These are phyloP conservation scores for Brenthis hecate DNA, from an alignment of 2,888 invertebrate species.

Conservation along the genomic window DNA sequence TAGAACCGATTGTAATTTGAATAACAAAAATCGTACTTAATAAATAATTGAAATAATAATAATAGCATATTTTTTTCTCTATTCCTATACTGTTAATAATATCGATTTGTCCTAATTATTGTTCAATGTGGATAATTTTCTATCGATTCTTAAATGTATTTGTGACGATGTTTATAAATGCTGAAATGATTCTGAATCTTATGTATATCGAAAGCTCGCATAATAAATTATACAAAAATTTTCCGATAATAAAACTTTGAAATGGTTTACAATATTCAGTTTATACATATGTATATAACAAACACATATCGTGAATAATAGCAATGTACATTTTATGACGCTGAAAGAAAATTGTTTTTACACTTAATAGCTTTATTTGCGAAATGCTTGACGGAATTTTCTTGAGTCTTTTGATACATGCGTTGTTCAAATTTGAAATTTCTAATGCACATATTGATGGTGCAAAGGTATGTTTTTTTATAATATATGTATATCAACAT, in stretches of 20 bases:
- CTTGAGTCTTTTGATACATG: slow-evolving; percentile 28
- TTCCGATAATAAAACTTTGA: no score
- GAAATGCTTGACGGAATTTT: slow-evolving; percentile 22
- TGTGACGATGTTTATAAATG: no score
- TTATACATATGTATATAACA: not conserved
- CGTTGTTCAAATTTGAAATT: slow-evolving; percentile 31
- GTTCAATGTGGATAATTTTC: no score
- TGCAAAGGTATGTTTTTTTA: slow-evolving; percentile 55
- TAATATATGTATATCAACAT: no score
- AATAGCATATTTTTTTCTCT: not conserved
- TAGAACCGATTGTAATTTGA: slow-evolving; percentile 69
- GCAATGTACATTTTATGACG: slow-evolving; percentile 15
- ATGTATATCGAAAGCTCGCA: no score
- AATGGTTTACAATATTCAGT: no score
- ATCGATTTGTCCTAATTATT: not conserved
- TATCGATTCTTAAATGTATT: no score
- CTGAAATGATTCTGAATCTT: no score
- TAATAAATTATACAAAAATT: no score
- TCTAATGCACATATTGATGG: slow-evolving; percentile 62
- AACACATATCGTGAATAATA: slow-evolving; percentile 1
- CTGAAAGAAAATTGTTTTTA: slow-evolving; percentile 15
- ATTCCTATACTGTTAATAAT: not conserved
- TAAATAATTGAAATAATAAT: not conserved
- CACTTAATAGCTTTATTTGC: slow-evolving; percentile 3
- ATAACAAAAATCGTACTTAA: slow-evolving; percentile 20